Evolutionary conservation across 2,797 vertebrate genomes (phyloP), one percentile per base, ranked within the genome.

Genomic region (Sebastes alutus): DNA sequence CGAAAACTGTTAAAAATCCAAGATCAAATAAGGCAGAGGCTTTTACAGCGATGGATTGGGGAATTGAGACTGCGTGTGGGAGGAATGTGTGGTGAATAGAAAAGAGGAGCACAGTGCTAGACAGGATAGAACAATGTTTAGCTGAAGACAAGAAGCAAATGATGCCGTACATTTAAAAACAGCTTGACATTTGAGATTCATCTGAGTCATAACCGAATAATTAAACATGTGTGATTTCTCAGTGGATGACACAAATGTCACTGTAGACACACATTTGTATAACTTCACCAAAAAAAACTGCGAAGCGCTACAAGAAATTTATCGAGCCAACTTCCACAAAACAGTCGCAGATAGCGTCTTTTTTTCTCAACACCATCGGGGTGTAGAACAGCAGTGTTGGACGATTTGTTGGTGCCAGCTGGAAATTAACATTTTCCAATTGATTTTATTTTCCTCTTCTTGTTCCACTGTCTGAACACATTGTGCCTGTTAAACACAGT

Each of bases 11-110:
- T 88, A 60, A 89, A 75, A 92, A 91, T 91, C 69, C 63, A 23
- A 87, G 81, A 89, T 90, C 82, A 87, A 84, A 87, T 54, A 72
- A 87, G 70, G 76, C 80, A 75, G 75, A 84, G 38, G 81, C 85
- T 90, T 89, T 90, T 80, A 86, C 64, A 81, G 71, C 25, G 3
- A 83, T 59, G 63, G 81, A 75, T 74, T 59, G 42, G 85, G 78
- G 79, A 85, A 67, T 81, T 78, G 80, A 81, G 84, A 78, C 73
- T 63, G 78, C 73, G 84, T 84, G 80, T 86, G 80, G 80, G 80
- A 23, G 56, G 65, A 60, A 68, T 82, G 86, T 74, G 46, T 25
- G 33, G 5, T 63, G 83, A 89, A 82, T 84, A 29, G 60, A 74
- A 74, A 82, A 90, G 60, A 77, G 27, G 38, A 68, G 23, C 60